A percentile compares a stretch with the other conserved stretches of the same genome.
These are phyloP conservation scores for Bagarius yarrelli DNA, from an alignment of 2,113 vertebrate genomes.

Conservation along the genomic window DNA sequence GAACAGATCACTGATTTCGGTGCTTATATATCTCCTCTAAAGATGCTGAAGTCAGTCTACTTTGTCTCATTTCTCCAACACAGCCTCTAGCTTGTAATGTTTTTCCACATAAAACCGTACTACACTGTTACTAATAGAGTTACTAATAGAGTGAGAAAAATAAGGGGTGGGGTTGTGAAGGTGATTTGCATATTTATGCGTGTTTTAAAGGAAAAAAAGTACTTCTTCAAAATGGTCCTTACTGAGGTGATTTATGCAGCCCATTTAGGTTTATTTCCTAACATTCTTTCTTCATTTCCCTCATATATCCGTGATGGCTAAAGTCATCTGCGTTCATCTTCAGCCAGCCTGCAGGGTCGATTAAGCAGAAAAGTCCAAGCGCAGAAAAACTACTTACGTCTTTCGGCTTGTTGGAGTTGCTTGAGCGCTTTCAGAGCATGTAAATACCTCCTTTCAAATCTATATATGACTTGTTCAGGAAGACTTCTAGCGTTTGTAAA, in stretches of 20 bases:
- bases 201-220: not conserved
- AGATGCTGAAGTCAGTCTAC: not conserved
- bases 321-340: conserved; percentile 10
- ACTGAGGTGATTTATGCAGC: not conserved
- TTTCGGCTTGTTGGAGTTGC: conserved; percentile 1
- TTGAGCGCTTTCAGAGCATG: not conserved
- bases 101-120: not conserved
- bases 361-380: conserved; percentile 15
- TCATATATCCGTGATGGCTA: not conserved
- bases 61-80: not conserved
- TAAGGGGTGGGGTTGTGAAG: not conserved
- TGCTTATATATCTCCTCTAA: not conserved
- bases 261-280: conserved; percentile 11
- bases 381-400: not conserved
- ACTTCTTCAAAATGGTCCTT: not conserved
- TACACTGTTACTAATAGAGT: not conserved
- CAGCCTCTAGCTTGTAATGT: not conserved
- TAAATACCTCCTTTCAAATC: conserved; percentile 12
- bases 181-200: conserved; percentile 6
- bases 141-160: not conserved
- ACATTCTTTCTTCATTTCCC: not conserved
- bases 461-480: not conserved
- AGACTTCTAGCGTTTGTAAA: too few species aligned
- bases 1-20: not conserved
- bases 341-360: not conserved